These are phyloP conservation scores for Serripes groenlandicus DNA, from an alignment of 2,888 invertebrate species.

Conservation along the genomic window DNA sequence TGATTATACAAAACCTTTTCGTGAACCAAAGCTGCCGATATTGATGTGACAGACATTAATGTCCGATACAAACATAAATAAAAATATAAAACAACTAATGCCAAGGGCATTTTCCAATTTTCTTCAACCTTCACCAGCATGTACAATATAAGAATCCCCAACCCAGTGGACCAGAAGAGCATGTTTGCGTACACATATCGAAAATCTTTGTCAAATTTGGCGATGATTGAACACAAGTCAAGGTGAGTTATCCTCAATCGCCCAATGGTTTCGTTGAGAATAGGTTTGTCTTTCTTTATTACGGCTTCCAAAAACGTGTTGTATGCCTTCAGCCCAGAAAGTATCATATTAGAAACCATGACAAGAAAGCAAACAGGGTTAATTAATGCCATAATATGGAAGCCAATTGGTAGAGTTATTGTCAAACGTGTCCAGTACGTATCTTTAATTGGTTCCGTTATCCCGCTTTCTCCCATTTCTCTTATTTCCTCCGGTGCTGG, in stretches of 20 bases:
- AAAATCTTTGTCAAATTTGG: slow-evolving; percentile 1
- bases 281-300: not conserved
- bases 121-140: not conserved
- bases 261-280: not conserved
- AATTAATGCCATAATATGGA: not conserved
- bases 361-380: not conserved
- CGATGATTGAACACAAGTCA: not conserved
- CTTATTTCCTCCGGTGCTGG: not conserved
- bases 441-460: not conserved
- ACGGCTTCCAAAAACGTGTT: not conserved
- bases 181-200: not conserved
- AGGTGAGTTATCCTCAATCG: not conserved
- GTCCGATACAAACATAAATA: not conserved
- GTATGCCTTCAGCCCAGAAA: not conserved
- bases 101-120: too few species aligned
- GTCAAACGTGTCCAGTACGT: not conserved
- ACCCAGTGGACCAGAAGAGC: not conserved
- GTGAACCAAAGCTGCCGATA: not conserved
- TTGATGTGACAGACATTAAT: not conserved
- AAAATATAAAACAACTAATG: not conserved
- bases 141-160: not conserved
- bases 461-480: not conserved
- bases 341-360: slow-evolving; percentile 1
- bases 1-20: too few species aligned
- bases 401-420: not conserved